Conservation (phyloP, 2,888 invertebrate genomes). For the Mongoloraphidia duomilia region DNA sequence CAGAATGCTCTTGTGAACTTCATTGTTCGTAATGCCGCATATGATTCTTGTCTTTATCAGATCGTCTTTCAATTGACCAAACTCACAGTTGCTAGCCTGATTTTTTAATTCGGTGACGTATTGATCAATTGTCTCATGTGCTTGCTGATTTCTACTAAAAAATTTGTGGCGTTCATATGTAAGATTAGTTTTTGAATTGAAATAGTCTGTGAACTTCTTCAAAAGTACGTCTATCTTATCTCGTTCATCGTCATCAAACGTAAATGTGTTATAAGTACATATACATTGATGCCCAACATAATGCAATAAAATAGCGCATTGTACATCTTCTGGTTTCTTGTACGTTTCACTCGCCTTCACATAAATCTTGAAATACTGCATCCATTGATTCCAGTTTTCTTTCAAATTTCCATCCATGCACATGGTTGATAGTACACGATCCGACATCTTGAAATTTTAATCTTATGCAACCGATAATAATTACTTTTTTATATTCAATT, state of each 20-base stretch:
- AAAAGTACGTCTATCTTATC: conserved; percentile 10
- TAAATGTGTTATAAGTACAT: conserved; percentile 15
- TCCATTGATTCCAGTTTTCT: conserved; percentile 16
- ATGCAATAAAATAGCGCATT: conserved; percentile 16
- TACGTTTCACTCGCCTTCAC: conserved; percentile 13
- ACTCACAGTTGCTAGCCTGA: conserved; percentile 14
- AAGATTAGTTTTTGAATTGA: conserved; percentile 14
- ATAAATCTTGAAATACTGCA: conserved; percentile 12
- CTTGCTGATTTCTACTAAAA: conserved; percentile 11
- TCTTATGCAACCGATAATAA: too few relatives aligned
- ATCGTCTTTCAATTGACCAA: conserved; percentile 12
- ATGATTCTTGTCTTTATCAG: conserved; percentile 15
- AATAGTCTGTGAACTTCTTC: conserved; percentile 15
- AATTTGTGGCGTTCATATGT: conserved; percentile 14
- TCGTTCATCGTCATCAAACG: conserved; percentile 11
- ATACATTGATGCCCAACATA: conserved; percentile 16
- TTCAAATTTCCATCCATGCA: conserved; percentile 11
- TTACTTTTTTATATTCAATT: too few relatives aligned
- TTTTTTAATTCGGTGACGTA: conserved; percentile 15
- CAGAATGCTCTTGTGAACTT: conserved; percentile 13
- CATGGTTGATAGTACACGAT: too few relatives aligned
- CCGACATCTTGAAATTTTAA: too few relatives aligned
- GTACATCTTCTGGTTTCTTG: conserved; percentile 13
- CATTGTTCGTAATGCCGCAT: conserved; percentile 12
- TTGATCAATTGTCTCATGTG: conserved; percentile 14